Conservation (phyloP, 2,113 vertebrate genomes). For the Scomber scombrus region DNA sequence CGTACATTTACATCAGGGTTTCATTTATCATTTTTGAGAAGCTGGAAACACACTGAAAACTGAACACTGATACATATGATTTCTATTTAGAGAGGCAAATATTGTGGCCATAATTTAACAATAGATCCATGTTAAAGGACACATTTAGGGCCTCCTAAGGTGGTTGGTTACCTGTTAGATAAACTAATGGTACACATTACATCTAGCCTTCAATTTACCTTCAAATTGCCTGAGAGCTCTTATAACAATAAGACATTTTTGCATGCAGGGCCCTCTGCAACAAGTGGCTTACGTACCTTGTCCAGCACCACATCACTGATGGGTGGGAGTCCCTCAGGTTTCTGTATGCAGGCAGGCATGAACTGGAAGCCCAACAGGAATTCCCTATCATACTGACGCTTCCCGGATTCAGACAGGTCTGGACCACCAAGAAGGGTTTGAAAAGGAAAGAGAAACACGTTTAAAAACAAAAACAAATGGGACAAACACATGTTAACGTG, state of each 20-base stretch:
- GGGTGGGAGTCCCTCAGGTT: conserved; percentile 94
- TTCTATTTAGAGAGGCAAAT: background rate
- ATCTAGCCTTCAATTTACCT: background rate
- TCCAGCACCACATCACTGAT: conserved; percentile 98
- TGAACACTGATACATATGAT: background rate
- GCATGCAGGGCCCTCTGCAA: background rate
- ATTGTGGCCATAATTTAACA: background rate
- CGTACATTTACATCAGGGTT: background rate
- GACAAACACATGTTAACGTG: background rate
- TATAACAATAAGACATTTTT: background rate
- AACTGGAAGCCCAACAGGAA: conserved; percentile 96
- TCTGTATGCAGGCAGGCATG: conserved; percentile 94
- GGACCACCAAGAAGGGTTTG: conserved; percentile 2
- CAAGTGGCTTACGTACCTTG: conserved; percentile 85
- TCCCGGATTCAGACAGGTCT: conserved; percentile 87
- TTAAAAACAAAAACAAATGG: background rate
- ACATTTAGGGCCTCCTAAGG: background rate
- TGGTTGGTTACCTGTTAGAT: background rate
- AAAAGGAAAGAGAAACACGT: background rate
- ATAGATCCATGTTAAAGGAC: background rate
- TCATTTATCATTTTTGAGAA: background rate
- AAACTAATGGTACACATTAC: background rate
- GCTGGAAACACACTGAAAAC: background rate
- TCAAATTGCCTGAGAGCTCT: background rate
- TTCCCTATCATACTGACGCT: conserved; percentile 93